Base-by-base conservation (phyloP, 2,113 vertebrate species). In the Leptobrachium ailaonicum region DNA sequence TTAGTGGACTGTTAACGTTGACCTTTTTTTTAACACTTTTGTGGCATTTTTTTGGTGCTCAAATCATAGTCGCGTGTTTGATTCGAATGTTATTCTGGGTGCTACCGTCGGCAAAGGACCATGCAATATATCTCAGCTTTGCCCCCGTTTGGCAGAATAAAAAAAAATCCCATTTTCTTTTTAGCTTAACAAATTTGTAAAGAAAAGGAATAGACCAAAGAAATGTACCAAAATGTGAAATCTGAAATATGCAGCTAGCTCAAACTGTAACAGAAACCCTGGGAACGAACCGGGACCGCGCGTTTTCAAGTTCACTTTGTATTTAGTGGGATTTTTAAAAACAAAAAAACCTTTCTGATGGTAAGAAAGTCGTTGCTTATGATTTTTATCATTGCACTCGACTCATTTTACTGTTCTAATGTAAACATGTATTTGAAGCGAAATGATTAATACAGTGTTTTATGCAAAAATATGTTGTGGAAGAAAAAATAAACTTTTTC, bases 191-290 rank as follows among this genome's bases (percentile, higher is more conserved):
- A 62, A 32, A 43, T 41, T 66, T 71, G 56, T 62, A 47, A 71
- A 63, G 67, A 78, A 78, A 72, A 80, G 78, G 71, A 74, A 68
- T 75, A 83, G 87, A 87, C 86, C 85, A 82, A 90, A 88, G 84
- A 93, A 88, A 91, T 88, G 85, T 88, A 91, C 86, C 79, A 87
- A 82, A 87, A 82, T 83, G 40, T 84, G 80, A 87, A 84, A 84
- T 88, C 81, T 47, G 54, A 75, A 87, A 53, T 73, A 68, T 77
- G 74, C 79, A 70, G 82, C 80, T 82, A 90, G 85, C 41, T 41
- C 71, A 56, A 43, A 13, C 44, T 75, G 3, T 0, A 60, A 67
- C 50, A 0, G 0, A 74, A 80, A 76, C 54, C 32, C 45, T 77
- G 64, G 7, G 72, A 32, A n/a, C 45, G 43, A 32, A 69, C 67